Evolutionary conservation across 2,888 invertebrate species (phyloP), one percentile per base, ranked within the genome.

Genomic region (Julus scandinavius): DNA sequence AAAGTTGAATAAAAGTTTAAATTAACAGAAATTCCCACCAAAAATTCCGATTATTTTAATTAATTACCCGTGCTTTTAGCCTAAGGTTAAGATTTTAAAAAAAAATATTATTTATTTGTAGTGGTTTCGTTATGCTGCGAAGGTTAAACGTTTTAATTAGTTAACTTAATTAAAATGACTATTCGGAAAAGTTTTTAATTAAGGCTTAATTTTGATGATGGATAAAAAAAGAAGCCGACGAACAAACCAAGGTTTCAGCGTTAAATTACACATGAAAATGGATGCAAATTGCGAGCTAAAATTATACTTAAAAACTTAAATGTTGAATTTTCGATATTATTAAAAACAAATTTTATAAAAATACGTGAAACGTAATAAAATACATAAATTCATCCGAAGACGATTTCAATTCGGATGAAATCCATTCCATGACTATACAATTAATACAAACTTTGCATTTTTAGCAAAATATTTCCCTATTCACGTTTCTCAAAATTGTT

Each of bases 11-110:
- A 29, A 72, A 72, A 72, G 9, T 29, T 29, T 20, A 72, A 20
- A 72, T 72, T 72, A 72, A 72, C 54, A 29, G 45, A 20, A 20
- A 72, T 72, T 72, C 72, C 72, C 72, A 72, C 72, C 72, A 72
- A 72, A 58, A 72, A 20, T 29, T 63, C n/a, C 7, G 45, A 45
- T 45, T 45, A n/a, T 63, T 20, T 72, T 29, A 54, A 72, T 72
- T 72, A 72, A 72, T 72, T 72, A 72, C 72, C 29, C 7, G 5
- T 45, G 5, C 2, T 1, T 45, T 45, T 45, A 54, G 54, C 54
- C 54, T 54, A 15, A 54, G 54, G 54, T 54, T 15, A 29, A 29
- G 17, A 5, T 45, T 45, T 54, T 54, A 50, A 50, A 50, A 15
- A 54, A 15, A 3, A 54, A 0, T 54, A 15, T 15, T 54, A 15